These are phyloP conservation scores for Oryzias melastigma DNA, from an alignment of 2,113 vertebrate genomes.

Conservation along the genomic window DNA sequence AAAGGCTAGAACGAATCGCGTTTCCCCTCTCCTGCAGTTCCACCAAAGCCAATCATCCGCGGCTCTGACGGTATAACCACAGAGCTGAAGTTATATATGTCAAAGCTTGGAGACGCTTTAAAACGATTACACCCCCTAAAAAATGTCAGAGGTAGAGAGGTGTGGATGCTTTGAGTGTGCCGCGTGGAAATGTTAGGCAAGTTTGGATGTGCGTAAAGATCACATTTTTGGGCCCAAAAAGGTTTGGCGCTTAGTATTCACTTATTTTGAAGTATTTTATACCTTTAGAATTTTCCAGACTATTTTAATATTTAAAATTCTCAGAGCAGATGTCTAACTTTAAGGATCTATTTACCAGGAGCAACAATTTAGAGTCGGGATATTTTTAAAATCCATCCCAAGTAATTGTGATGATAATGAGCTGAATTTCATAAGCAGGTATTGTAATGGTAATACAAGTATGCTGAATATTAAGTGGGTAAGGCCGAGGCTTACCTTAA, in stretches of 20 bases:
- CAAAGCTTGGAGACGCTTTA: conserved; percentile 66
- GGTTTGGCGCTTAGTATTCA: too few species aligned
- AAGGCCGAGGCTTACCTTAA: conserved; percentile 36
- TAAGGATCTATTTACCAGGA: not conserved
- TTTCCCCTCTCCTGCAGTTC: conserved; percentile 73
- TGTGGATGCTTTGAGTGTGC: conserved; percentile 48
- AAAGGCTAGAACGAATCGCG: conserved; percentile 86
- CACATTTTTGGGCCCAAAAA: too few species aligned
- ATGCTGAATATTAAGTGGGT: conserved; percentile 59
- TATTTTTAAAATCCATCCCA: conserved; percentile 47
- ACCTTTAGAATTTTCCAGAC: too few species aligned
- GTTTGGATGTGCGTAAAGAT: conserved; percentile 11
- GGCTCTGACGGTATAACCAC: conserved; percentile 41
- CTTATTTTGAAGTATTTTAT: too few species aligned
- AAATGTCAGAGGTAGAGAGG: conserved; percentile 62
- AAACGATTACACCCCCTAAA: conserved; percentile 72
- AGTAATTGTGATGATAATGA: conserved; percentile 75
- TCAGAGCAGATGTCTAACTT: conserved; percentile 4
- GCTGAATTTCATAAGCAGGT: conserved; percentile 67
- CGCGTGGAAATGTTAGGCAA: conserved; percentile 51
- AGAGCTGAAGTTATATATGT: conserved; percentile 70
- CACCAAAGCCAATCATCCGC: conserved; percentile 56
- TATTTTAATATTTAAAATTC: not conserved
- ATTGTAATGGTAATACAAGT: conserved; percentile 70
- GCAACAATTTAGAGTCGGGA: conserved; percentile 19